Conservation (phyloP, 2,888 invertebrate genomes). For the Limenitis camilla region DNA sequence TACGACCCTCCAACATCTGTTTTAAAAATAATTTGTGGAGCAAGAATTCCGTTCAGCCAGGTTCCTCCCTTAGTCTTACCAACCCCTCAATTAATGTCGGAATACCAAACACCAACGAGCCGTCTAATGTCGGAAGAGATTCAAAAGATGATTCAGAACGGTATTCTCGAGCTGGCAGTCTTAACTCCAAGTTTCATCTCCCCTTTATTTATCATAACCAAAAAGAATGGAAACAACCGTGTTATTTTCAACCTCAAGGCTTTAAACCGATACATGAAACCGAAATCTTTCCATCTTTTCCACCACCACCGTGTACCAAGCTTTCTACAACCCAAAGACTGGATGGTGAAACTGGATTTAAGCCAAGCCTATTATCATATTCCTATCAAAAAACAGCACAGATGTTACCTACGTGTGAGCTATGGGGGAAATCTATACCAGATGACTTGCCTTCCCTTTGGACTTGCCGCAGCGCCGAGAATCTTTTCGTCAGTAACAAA, state of each 20-base stretch:
- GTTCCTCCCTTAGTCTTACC: constrained; percentile 9
- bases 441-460: no score
- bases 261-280: constrained; percentile 12
- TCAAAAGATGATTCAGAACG: constrained; percentile 3
- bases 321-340: constrained; percentile 18
- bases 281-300: constrained; percentile 16
- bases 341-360: constrained; percentile 21
- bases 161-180: constrained; percentile 6
- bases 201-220: constrained; percentile 10
- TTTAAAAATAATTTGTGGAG: no score
- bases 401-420: no score
- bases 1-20: no score
- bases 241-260: constrained; percentile 20
- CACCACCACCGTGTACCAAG: constrained; percentile 8
- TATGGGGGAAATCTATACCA: no score
- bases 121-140: constrained; percentile 7
- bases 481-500: no score
- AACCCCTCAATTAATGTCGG: not conserved
- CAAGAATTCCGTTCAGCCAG: constrained; percentile 12
- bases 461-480: no score
- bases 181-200: constrained; percentile 13
- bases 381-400: no score
- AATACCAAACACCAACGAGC: constrained; percentile 7
- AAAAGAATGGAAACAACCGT: constrained; percentile 9
- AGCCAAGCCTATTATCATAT: constrained; percentile 21